These are phyloP conservation scores for Athripsodes cinereus DNA, from an alignment of 2,888 invertebrate species.

Conservation along the genomic window DNA sequence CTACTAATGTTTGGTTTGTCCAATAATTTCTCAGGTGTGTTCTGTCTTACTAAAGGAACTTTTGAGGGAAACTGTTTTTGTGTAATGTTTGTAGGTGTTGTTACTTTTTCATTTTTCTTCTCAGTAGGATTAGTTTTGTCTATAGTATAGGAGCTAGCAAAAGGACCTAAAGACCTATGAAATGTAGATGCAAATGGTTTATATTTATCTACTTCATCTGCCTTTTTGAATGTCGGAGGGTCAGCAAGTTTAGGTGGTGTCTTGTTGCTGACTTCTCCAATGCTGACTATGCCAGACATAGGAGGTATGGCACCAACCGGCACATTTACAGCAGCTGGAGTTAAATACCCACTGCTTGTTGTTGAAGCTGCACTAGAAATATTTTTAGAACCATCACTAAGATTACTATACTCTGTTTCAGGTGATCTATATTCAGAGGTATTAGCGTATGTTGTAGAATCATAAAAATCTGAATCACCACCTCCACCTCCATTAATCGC, in stretches of 20 bases:
- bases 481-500: constrained; percentile 19
- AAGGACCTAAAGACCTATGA: constrained; percentile 28
- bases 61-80: constrained; percentile 40
- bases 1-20: constrained; percentile 38
- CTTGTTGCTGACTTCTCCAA: constrained; percentile 15
- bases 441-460: constrained; percentile 57
- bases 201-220: constrained; percentile 28
- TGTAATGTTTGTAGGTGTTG: constrained; percentile 10
- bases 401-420: constrained; percentile 59
- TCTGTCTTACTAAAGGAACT: constrained; percentile 45
- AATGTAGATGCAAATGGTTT: constrained; percentile 35
- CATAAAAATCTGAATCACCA: constrained; percentile 23
- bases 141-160: constrained; percentile 31
- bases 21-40: constrained; percentile 33
- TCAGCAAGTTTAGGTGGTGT: constrained; percentile 13
- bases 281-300: constrained; percentile 20
- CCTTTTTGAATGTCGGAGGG: constrained; percentile 29
- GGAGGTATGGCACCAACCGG: constrained; percentile 47
- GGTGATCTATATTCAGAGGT: constrained; percentile 54
- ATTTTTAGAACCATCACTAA: constrained; percentile 41
- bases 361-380: constrained; percentile 56
- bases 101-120: constrained; percentile 3
- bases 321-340: constrained; percentile 64
- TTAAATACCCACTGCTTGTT: constrained; percentile 67
- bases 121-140: constrained; percentile 37